Evolutionary conservation across 2,888 invertebrate species (phyloP).

Genomic region (Acronicta psi): DNA sequence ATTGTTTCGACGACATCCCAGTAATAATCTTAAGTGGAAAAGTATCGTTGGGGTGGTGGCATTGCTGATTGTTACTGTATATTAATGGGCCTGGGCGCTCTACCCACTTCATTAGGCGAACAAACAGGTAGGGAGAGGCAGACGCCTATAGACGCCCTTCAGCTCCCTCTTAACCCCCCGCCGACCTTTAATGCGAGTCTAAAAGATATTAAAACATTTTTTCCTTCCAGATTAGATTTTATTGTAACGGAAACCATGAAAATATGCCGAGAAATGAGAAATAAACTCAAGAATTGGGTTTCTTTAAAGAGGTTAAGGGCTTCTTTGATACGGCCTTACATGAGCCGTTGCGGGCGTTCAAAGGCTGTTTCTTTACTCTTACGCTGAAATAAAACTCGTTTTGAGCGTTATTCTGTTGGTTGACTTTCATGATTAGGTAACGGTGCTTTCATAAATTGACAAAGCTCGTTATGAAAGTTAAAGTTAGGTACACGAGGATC

Average conservation of each 20-base stretch:
- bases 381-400: constrained; percentile 5
- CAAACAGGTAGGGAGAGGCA: constrained; percentile 80
- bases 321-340: constrained; percentile 42
- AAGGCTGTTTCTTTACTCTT: constrained; percentile 15
- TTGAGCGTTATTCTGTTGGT: constrained; percentile 6
- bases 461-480: too few species aligned
- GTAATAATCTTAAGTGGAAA: constrained; percentile 56
- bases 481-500: too few species aligned
- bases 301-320: constrained; percentile 55
- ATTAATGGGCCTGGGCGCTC: constrained; percentile 76
- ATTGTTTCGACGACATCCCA: constrained; percentile 45
- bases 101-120: constrained; percentile 85
- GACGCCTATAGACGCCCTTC: constrained; percentile 72
- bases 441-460: too few species aligned
- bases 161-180: constrained; percentile 77
- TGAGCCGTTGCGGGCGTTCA: constrained; percentile 16
- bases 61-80: constrained; percentile 75
- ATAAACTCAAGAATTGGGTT: constrained; percentile 59
- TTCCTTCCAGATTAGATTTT: constrained; percentile 59
- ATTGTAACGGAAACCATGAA: constrained; percentile 60
- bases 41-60: constrained; percentile 61
- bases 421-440: constrained; percentile 16
- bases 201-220: constrained; percentile 62
- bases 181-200: constrained; percentile 55
- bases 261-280: constrained; percentile 58